phyloP scores from a whole-genome alignment of 2,888 invertebrate genomes.

The Microplitis deprimator region DNA sequence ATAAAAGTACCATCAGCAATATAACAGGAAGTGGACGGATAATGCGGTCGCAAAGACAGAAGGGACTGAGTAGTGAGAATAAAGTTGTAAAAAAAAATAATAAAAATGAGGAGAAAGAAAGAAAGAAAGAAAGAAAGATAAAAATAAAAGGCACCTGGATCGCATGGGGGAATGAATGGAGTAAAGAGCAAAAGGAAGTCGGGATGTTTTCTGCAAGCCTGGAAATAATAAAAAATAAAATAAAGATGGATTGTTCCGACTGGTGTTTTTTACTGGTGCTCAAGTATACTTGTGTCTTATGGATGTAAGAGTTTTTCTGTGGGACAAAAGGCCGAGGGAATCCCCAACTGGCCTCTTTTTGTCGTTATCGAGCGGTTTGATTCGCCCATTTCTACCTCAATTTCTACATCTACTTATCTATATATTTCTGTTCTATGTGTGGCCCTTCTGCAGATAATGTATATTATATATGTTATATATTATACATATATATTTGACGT shows the following conservation, averaged over 20 bases:
- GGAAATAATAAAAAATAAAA: constrained; percentile 44
- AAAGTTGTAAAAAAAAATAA: constrained; percentile 19
- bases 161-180: constrained; percentile 38
- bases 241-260: constrained; percentile 51
- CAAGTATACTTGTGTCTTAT: neutral
- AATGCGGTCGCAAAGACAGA: constrained; percentile 31
- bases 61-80: neutral
- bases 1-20: constrained; percentile 49
- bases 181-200: constrained; percentile 31
- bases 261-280: constrained; percentile 38
- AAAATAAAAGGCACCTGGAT: constrained; percentile 31
- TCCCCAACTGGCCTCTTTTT: constrained; percentile 46
- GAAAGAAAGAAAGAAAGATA: constrained; percentile 38
- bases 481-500: neutral
- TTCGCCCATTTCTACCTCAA: neutral
- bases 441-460: neutral
- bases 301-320: neutral
- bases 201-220: constrained; percentile 47
- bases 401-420: neutral
- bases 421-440: too few species aligned
- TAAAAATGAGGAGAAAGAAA: constrained; percentile 39
- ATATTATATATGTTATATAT: neutral
- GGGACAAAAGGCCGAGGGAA: constrained; percentile 51
- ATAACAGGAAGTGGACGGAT: constrained; percentile 38
- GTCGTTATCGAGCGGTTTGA: constrained; percentile 16